phyloP scores from a whole-genome alignment of 2,888 invertebrate species.

The Apodemia zela region DNA sequence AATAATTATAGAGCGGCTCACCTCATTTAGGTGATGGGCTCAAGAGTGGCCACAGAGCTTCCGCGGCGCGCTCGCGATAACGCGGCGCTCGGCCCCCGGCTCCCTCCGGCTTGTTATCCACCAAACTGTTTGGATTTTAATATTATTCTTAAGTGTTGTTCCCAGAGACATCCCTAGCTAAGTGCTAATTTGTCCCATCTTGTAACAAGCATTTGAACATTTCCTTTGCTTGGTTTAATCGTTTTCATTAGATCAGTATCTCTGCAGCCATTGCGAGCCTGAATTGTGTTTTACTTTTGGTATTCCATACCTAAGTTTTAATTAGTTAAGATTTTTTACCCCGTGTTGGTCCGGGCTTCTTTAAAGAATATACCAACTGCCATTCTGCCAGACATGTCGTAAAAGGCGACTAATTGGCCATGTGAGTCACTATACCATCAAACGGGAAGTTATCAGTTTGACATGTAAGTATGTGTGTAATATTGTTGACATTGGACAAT shows the following conservation, averaged over 20 bases:
- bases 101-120: constrained; percentile 36
- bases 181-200: constrained; percentile 74
- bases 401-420: too few relatives aligned
- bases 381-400: too few relatives aligned
- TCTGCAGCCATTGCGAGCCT: neutral
- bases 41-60: constrained; percentile 65
- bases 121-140: constrained; percentile 74
- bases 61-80: constrained; percentile 65
- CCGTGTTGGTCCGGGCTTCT: too few relatives aligned
- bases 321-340: too few relatives aligned
- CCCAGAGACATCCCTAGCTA: constrained; percentile 64
- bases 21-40: too few relatives aligned
- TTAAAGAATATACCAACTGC: too few relatives aligned
- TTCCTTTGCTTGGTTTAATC: constrained; percentile 18
- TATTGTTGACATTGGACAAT: too few relatives aligned
- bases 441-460: too few relatives aligned
- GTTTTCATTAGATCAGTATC: constrained; percentile 13
- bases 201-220: constrained; percentile 51
- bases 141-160: constrained; percentile 75
- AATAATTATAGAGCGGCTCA: too few relatives aligned
- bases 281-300: neutral
- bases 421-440: too few relatives aligned
- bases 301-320: too few relatives aligned
- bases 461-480: too few relatives aligned
- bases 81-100: constrained; percentile 42